Conservation (phyloP, 2,888 invertebrate species). For the Celastrina argiolus region DNA sequence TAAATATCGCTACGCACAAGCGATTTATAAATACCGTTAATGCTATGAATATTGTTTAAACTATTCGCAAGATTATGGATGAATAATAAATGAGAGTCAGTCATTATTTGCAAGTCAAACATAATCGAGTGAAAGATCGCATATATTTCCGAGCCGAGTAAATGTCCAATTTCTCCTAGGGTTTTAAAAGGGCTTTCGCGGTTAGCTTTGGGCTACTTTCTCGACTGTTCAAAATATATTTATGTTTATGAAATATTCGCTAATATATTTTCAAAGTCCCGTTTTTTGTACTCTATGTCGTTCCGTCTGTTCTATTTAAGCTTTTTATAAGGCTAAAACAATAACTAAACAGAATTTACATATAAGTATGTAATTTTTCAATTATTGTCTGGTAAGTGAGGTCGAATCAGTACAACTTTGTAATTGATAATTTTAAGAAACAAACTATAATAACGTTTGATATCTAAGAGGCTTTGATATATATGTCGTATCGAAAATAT, state of each 20-base stretch:
- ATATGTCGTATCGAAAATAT: too few relatives aligned
- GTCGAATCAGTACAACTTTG: too few relatives aligned
- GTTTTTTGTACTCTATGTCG: too few relatives aligned
- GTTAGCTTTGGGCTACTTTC: slow-evolving; percentile 8
- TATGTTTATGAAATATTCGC: background rate
- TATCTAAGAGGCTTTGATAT: too few relatives aligned
- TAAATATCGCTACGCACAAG: background rate
- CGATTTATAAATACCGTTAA: background rate
- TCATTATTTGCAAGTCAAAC: slow-evolving; percentile 19
- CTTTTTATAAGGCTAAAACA: too few relatives aligned
- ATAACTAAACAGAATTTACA: too few relatives aligned
- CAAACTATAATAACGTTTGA: too few relatives aligned
- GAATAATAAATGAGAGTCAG: slow-evolving; percentile 16
- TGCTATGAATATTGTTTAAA: background rate
- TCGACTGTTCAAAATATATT: background rate
- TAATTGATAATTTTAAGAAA: too few relatives aligned
- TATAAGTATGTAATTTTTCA: too few relatives aligned
- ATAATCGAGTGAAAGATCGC: slow-evolving; percentile 17
- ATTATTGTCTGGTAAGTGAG: too few relatives aligned
- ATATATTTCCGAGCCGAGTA: background rate
- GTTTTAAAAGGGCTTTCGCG: slow-evolving; percentile 12
- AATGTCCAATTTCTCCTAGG: slow-evolving; percentile 14
- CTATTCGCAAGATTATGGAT: background rate
- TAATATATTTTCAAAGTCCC: too few relatives aligned
- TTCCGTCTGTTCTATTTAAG: too few relatives aligned